These are phyloP conservation scores for Lepus timidus DNA, from an alignment of 2,113 vertebrate species.

Conservation along the genomic window DNA sequence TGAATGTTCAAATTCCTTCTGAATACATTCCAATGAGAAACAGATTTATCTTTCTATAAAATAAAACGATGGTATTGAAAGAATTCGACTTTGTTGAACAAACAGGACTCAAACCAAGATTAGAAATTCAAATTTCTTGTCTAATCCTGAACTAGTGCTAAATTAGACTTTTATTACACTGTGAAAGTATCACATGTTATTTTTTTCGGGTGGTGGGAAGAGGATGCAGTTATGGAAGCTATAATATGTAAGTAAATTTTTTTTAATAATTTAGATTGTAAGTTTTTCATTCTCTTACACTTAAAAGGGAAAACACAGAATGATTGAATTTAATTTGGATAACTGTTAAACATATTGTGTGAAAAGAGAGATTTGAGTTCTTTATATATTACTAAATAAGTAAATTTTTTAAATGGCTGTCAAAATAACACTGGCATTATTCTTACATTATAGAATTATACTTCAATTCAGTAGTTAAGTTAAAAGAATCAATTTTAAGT, in stretches of 20 bases:
- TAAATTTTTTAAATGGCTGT: slow-evolving; percentile 51
- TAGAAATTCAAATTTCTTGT: neutral
- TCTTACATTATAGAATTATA: slow-evolving; percentile 48
- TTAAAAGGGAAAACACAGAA: neutral
- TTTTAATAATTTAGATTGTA: slow-evolving; percentile 36
- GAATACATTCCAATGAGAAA: neutral
- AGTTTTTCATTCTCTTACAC: neutral
- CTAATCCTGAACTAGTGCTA: neutral
- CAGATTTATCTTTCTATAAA: slow-evolving; percentile 22
- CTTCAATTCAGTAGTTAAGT: neutral
- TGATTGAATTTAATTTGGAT: slow-evolving; percentile 25
- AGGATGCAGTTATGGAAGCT: neutral
- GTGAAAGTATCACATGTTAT: neutral
- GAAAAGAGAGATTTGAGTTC: slow-evolving; percentile 8
- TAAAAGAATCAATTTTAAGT: slow-evolving; percentile 26
- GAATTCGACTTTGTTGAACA: neutral
- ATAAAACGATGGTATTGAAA: slow-evolving; percentile 16
- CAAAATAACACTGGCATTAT: neutral
- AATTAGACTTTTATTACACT: neutral
- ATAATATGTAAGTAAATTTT: slow-evolving; percentile 43
- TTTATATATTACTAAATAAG: neutral
- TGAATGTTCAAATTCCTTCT: slow-evolving; percentile 16
- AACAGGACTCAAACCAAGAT: neutral
- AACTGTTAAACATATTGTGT: neutral
- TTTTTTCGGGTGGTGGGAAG: neutral